Percentiles rank a stretch among this genome's conserved stretches.
Evolutionary conservation across 1,140 invertebrate species (phyloP).

Genomic region (Atopsyche davidsoni): DNA sequence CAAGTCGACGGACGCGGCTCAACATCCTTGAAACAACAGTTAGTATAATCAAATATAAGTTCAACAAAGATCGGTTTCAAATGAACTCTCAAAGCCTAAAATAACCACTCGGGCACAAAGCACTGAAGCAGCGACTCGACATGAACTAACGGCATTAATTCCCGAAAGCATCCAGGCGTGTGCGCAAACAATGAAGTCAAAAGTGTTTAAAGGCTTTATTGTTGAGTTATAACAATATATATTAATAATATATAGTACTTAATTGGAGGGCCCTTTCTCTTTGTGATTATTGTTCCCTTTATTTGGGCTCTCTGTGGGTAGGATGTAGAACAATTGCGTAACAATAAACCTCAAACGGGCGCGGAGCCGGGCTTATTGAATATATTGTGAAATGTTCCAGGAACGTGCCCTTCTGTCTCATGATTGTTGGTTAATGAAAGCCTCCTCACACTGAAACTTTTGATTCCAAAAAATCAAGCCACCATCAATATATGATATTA

Average conservation of each 20-base stretch:
- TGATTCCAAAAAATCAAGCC: too few species aligned
- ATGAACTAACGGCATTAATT: constrained; percentile 8
- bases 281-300: constrained; percentile 20
- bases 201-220: constrained; percentile 15
- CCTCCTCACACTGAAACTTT: constrained; percentile 3
- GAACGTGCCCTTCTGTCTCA: too few species aligned
- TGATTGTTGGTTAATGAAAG: too few species aligned
- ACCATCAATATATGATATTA: too few species aligned
- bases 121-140: too few species aligned
- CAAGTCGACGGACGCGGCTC: not conserved
- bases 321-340: constrained; percentile 21
- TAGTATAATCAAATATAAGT: not conserved
- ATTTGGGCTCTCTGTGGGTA: constrained; percentile 10
- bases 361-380: too few species aligned
- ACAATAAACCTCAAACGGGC: constrained; percentile 20
- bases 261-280: constrained; percentile 19
- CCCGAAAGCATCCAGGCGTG: constrained; percentile 21
- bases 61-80: not conserved
- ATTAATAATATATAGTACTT: constrained; percentile 20
- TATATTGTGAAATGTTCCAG: too few species aligned
- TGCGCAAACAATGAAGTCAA: constrained; percentile 27
- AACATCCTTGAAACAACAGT: not conserved
- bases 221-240: constrained; percentile 9
- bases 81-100: too few species aligned
- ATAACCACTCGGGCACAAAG: too few species aligned